Evolutionary conservation across 1,140 invertebrate species (phyloP).

Genomic region (Lordiphosa stackelbergi): DNA sequence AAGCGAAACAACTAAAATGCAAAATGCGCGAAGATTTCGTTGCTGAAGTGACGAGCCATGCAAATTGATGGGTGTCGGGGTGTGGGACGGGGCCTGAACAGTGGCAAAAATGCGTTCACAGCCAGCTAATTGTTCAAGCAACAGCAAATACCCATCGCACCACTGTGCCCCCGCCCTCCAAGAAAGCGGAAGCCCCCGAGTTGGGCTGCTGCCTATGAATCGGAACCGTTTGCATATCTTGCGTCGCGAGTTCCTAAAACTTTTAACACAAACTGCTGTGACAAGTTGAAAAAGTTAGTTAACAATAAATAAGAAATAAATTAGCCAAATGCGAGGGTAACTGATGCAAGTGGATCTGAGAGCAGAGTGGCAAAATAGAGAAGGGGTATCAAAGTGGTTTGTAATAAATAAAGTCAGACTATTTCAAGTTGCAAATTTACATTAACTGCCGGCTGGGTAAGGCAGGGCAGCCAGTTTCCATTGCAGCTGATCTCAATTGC

Average conservation of each 20-base stretch:
- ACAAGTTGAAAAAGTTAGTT: slow-evolving; percentile 26
- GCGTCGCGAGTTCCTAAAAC: slow-evolving; percentile 22
- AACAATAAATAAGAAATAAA: slow-evolving; percentile 34
- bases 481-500: too few species aligned
- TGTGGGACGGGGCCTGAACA: neutral
- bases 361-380: too few species aligned
- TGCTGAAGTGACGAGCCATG: slow-evolving; percentile 59
- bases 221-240: slow-evolving; percentile 13
- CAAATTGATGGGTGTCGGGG: slow-evolving; percentile 44
- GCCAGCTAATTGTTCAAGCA: slow-evolving; percentile 3
- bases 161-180: slow-evolving; percentile 24
- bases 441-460: too few species aligned
- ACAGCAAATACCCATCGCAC: neutral
- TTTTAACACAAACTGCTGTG: slow-evolving; percentile 19
- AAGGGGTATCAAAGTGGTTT: slow-evolving; percentile 1
- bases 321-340: slow-evolving; percentile 18
- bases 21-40: slow-evolving; percentile 60
- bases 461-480: too few species aligned
- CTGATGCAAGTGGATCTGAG: neutral
- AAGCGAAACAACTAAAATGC: slow-evolving; percentile 62
- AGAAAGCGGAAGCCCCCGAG: too few species aligned
- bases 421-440: too few species aligned
- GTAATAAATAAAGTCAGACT: too few species aligned
- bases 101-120: slow-evolving; percentile 17
- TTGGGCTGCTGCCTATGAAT: slow-evolving; percentile 10